Conservation (phyloP, 2,888 invertebrate species). For the Caenorhabditis wallacei region DNA sequence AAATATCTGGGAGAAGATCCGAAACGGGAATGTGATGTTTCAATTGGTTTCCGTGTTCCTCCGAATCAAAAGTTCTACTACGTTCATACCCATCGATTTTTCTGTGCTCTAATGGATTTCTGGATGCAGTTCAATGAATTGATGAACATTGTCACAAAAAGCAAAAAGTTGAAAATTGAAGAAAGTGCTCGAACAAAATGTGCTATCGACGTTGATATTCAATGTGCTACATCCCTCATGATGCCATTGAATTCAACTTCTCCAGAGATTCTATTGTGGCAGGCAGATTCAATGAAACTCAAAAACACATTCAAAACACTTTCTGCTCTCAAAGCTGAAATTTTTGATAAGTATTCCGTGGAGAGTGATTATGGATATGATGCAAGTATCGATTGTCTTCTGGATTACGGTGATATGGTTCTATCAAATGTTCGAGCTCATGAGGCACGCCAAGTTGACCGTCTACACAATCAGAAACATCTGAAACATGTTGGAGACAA, state of each 20-base stretch:
- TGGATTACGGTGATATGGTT: constrained; percentile 72
- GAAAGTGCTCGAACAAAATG: constrained; percentile 44
- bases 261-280: constrained; percentile 64
- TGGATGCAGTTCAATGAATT: constrained; percentile 89
- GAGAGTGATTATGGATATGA: constrained; percentile 70
- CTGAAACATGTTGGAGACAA: constrained; percentile 60
- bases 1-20: constrained; percentile 84
- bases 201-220: constrained; percentile 65
- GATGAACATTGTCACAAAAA: constrained; percentile 87
- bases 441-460: constrained; percentile 64
- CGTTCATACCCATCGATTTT: constrained; percentile 87
- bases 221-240: constrained; percentile 67
- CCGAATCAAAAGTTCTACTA: constrained; percentile 86
- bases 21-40: constrained; percentile 87
- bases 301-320: constrained; percentile 71
- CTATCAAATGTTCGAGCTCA: constrained; percentile 64
- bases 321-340: constrained; percentile 43
- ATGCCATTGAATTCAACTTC: constrained; percentile 79
- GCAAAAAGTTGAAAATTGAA: constrained; percentile 60
- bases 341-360: constrained; percentile 67
- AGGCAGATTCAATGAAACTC: constrained; percentile 66
- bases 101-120: constrained; percentile 92
- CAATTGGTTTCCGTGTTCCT: constrained; percentile 89
- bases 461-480: constrained; percentile 40
- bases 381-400: constrained; percentile 74